Evolutionary conservation across 2,888 invertebrate species (phyloP).

Genomic region (Abrostola triplasia): DNA sequence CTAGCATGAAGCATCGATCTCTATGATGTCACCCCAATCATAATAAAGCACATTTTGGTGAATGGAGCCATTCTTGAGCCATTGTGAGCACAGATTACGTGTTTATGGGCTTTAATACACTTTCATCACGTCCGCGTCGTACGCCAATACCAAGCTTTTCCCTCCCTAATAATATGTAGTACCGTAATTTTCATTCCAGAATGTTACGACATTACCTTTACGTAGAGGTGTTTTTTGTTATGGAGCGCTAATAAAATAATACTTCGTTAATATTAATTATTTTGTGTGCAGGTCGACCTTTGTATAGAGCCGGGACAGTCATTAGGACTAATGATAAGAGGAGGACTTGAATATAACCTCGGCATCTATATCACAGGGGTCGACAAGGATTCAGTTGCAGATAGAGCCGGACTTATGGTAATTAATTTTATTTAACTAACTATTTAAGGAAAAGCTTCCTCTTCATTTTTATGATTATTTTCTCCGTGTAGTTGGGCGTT

Average conservation of each 20-base stretch:
- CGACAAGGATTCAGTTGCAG: constrained; percentile 97
- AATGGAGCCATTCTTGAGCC: constrained; percentile 48
- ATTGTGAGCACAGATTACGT: constrained; percentile 42
- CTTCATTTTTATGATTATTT: too few species aligned
- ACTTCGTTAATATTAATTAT: constrained; percentile 36
- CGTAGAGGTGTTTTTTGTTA: constrained; percentile 23
- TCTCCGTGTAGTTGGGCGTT: too few species aligned
- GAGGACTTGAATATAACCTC: constrained; percentile 97
- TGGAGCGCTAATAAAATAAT: constrained; percentile 26
- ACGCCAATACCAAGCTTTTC: constrained; percentile 16
- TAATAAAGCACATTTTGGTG: constrained; percentile 54
- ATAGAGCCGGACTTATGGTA: constrained; percentile 96
- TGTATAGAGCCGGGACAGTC: constrained; percentile 97
- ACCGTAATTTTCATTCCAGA: constrained; percentile 26
- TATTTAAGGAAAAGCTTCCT: neutral
- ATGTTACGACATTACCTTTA: constrained; percentile 25
- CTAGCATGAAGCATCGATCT: constrained; percentile 57
- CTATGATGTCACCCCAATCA: constrained; percentile 50
- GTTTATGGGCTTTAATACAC: constrained; percentile 37
- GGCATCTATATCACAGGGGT: constrained; percentile 99
- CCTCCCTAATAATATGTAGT: constrained; percentile 32
- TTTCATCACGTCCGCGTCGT: constrained; percentile 37
- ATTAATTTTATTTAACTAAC: constrained; percentile 39
- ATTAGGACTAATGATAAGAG: constrained; percentile 97
- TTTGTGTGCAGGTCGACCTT: constrained; percentile 91